Percentiles rank a stretch among this genome's conserved stretches.
phyloP scores from a whole-genome alignment of 2,113 vertebrate species.

The Barbus barbus region DNA sequence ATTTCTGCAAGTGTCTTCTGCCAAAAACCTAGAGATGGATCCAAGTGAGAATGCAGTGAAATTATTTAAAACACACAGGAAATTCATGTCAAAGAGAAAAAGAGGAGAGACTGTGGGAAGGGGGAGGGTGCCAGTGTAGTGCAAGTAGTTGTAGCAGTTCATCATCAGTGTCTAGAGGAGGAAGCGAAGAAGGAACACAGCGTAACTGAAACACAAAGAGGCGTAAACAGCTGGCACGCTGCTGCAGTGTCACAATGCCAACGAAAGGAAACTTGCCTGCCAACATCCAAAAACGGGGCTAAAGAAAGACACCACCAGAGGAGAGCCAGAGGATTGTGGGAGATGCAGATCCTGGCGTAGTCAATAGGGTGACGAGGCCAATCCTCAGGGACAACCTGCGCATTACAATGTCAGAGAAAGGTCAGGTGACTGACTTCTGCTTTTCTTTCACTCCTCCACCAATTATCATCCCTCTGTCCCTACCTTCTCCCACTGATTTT shows the following conservation, averaged over 20 bases:
- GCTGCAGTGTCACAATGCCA: constrained; percentile 26
- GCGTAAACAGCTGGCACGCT: constrained; percentile 40
- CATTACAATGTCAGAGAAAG: constrained; percentile 60
- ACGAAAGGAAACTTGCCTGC: constrained; percentile 35
- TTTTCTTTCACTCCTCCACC: constrained; percentile 23
- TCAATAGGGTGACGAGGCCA: constrained; percentile 57
- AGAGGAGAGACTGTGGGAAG: not conserved
- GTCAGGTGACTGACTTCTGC: constrained; percentile 53
- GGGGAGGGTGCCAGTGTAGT: not conserved
- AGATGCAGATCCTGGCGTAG: not conserved
- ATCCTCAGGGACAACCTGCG: constrained; percentile 52
- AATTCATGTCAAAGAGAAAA: not conserved
- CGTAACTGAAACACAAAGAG: constrained; percentile 26
- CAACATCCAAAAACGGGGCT: constrained; percentile 33
- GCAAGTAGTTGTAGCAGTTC: constrained; percentile 12
- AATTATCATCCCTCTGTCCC: not conserved
- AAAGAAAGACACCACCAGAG: constrained; percentile 32
- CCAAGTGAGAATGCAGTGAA: constrained; percentile 12
- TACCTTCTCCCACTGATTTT: not conserved
- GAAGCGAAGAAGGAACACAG: not conserved
- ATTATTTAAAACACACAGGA: not conserved
- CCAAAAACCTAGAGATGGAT: constrained; percentile 46
- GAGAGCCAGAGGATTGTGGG: constrained; percentile 50
- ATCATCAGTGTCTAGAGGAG: constrained; percentile 18
- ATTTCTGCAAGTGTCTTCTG: constrained; percentile 54